phyloP scores from a whole-genome alignment of 2,797 vertebrate species.

The Otolemur crassicaudatus region DNA sequence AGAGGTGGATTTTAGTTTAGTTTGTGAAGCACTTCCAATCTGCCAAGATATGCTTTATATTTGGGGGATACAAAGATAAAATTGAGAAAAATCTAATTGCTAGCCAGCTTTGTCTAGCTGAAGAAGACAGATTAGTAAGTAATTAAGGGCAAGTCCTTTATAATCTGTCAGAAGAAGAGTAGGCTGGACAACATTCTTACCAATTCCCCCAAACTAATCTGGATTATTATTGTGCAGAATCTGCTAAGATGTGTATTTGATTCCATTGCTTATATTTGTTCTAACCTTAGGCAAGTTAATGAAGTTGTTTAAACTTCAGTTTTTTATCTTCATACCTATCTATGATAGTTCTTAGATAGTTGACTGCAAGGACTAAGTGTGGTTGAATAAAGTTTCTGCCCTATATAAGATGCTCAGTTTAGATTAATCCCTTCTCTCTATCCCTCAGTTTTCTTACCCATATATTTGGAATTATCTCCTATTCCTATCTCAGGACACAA shows the following conservation, averaged over 20 bases:
- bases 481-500: neutral
- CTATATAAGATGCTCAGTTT: neutral
- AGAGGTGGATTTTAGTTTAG: slow-evolving; percentile 11
- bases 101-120: neutral
- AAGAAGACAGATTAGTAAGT: neutral
- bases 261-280: neutral
- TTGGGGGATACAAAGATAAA: neutral
- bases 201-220: neutral
- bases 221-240: neutral
- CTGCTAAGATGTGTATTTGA: neutral
- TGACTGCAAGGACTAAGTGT: neutral
- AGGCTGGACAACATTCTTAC: neutral
- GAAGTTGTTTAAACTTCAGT: slow-evolving; percentile 15
- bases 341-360: neutral
- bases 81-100: neutral
- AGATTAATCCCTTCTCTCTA: neutral
- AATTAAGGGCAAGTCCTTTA: neutral
- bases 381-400: neutral
- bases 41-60: neutral
- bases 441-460: neutral
- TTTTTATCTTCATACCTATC: neutral
- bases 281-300: neutral
- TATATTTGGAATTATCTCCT: neutral
- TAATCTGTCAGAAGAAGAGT: neutral
- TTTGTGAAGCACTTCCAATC: slow-evolving; percentile 1